phyloP scores from a whole-genome alignment of 2,888 invertebrate genomes.

The Plebejus melissa region DNA sequence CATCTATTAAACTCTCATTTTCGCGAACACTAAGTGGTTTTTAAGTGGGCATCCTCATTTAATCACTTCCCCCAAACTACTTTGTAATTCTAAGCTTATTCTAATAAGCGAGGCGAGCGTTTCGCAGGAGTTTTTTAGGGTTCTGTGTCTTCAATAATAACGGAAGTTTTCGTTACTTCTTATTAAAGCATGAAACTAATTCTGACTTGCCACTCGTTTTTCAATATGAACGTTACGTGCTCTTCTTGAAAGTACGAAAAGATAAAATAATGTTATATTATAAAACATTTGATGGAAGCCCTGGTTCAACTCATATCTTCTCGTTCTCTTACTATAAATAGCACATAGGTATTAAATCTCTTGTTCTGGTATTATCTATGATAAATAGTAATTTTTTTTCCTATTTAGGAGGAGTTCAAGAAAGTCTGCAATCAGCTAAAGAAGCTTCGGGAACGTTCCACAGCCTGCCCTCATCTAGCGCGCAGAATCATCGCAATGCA shows the following conservation, averaged over 20 bases:
- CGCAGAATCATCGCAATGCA: slow-evolving; percentile 90
- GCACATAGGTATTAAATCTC: too few species aligned
- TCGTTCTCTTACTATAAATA: too few species aligned
- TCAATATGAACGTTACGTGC: too few species aligned
- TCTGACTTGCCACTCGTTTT: not conserved
- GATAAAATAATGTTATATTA: not conserved
- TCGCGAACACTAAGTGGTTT: not conserved
- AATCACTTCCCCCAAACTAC: not conserved
- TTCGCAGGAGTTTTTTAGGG: not conserved
- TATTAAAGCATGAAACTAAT: not conserved
- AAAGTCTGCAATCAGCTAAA: slow-evolving; percentile 89
- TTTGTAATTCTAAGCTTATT: not conserved
- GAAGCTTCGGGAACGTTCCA: slow-evolving; percentile 86
- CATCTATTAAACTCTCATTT: slow-evolving; percentile 6
- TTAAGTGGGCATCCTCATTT: slow-evolving; percentile 9
- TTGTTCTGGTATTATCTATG: too few species aligned
- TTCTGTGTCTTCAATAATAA: not conserved
- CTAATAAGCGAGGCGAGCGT: not conserved
- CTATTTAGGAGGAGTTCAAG: slow-evolving; percentile 86
- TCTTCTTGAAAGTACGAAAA: too few species aligned
- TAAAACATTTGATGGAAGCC: too few species aligned
- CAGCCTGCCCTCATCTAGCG: slow-evolving; percentile 85
- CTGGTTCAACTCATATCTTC: too few species aligned
- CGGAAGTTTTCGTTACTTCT: too few species aligned
- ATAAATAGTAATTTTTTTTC: not conserved